Evolutionary conservation across 2,888 invertebrate genomes (phyloP), one percentile per base, ranked within the genome.

Genomic region (Synanthedon myopaeformis): DNA sequence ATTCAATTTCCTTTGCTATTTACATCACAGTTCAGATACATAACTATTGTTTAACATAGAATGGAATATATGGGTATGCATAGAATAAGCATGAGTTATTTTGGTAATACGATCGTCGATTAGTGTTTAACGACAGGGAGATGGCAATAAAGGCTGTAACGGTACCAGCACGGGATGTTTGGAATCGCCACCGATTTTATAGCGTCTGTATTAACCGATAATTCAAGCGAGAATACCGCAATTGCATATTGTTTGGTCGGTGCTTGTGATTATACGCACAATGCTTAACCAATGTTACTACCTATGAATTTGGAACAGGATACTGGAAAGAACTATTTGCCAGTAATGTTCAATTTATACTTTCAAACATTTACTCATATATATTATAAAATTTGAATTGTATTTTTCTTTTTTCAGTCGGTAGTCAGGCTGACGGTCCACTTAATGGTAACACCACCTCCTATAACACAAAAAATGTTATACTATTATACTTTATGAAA

Each of bases 111-210:
- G 75, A 75, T 72, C 73, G 78, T 82, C 84, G 84, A 83, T 85
- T 84, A 84, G 83, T 79, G 79, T 76, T 76, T 76, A 82, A 76
- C 81, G 74, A 78, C 77, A 79, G 79, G 69, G 75, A 66, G 68
- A 64, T 65, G 62, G 80, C 66, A 73, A 78, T 86, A 84, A 84
- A 82, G 78, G 74, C 70, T 70, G 64, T 66, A 64, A 64, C 69
- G 75, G 74, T 73, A 71, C 69, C 72, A 60, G 77, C 71, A 81
- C 84, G 84, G 86, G 86, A 86, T 85, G 86, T 86, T 86, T 79
- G 82, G 84, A 82, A 84, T 82, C 79, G 83, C 79, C 76, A 75
- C 74, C 75, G 72, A 70, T 83, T 86, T 85, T 82, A 82, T 78
- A 70, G 76, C 71, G 65, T 64, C 75, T 74, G 78, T 82, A 83